These are phyloP conservation scores for Drosophila orena DNA, from an alignment of 1,140 invertebrate species.

Conservation along the genomic window DNA sequence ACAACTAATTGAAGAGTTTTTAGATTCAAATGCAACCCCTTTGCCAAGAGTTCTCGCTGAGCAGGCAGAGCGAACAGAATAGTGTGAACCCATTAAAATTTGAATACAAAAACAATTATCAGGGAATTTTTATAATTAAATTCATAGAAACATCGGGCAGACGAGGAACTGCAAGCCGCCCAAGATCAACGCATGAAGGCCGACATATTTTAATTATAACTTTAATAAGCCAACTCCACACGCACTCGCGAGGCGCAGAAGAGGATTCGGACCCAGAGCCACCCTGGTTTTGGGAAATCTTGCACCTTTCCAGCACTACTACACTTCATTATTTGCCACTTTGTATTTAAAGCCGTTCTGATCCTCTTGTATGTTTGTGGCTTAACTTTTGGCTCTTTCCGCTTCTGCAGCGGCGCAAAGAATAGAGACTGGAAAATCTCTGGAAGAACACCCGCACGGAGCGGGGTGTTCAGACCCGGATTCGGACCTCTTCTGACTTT, in stretches of 20 bases:
- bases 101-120: slow-evolving; percentile 68
- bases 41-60: slow-evolving; percentile 16
- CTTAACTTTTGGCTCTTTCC: slow-evolving; percentile 82
- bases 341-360: slow-evolving; percentile 82
- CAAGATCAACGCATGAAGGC: slow-evolving; percentile 17
- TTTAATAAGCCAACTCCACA: slow-evolving; percentile 75
- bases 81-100: slow-evolving; percentile 77
- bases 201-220: slow-evolving; percentile 80
- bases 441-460: slow-evolving; percentile 65
- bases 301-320: slow-evolving; percentile 41
- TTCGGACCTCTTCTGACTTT: slow-evolving; percentile 68
- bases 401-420: slow-evolving; percentile 46
- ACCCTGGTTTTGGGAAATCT: slow-evolving; percentile 52
- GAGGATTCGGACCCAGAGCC: neutral
- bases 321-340: slow-evolving; percentile 82
- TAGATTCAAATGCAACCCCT: slow-evolving; percentile 15
- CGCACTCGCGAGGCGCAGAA: slow-evolving; percentile 30
- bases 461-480: slow-evolving; percentile 3
- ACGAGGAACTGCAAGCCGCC: slow-evolving; percentile 26
- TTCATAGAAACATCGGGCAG: slow-evolving; percentile 59
- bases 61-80: slow-evolving; percentile 25
- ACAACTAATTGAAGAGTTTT: slow-evolving; percentile 12
- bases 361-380: slow-evolving; percentile 83
- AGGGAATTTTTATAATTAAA: slow-evolving; percentile 69
- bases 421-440: slow-evolving; percentile 21